Base-by-base conservation (phyloP, 2,888 invertebrate species). In the Netelia fuscicornis region DNA sequence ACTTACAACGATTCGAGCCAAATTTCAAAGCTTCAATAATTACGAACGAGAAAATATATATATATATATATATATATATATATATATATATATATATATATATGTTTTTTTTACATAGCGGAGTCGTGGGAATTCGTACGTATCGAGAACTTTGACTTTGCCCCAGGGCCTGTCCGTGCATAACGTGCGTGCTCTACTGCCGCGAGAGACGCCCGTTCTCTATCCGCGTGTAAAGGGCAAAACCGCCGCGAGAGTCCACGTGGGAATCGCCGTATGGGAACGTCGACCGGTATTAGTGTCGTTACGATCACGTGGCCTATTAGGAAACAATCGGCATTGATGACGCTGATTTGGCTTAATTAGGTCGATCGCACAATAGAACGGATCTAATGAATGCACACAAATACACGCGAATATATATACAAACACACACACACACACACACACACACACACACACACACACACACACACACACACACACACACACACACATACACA, bases 121-220 rank as follows among this genome's bases (percentile, higher is more conserved):
- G 52, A n/a, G 0, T 13, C n/a, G 11, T 52, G 52, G 37, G 37
- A 37, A 37, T 37, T 37, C 48, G 13, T 3, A 48, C 48, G 48
- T 48, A 48, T 48, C 10, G 13, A 48, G 11, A 48, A 48, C 48
- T 48, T 13, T 48, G 10, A 13, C 37, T 58, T 10, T 17, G 77
- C 77, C 77, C 30, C 77, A 23, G 60, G 77, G 58, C 68, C 20
- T 25, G 74, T 48, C 62, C 62, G 37, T 25, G 44, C 11, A 62
- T 67, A n/a, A 37, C 77, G 48, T 42, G 44, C 58, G 25, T 77
- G 67, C 42, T 78, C 68, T 37, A 60, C 60, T 78, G 77, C 30
- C 68, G 42, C 48, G 60, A 68, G 68, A 52, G 48, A 77, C 17
- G 25, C 60, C 68, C 30, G 67, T 48, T 68, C 42, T 48, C 58